Percentiles rank a stretch among this genome's conserved stretches.
phyloP scores from a whole-genome alignment of 2,888 invertebrate species.

The Molorchus minor region DNA sequence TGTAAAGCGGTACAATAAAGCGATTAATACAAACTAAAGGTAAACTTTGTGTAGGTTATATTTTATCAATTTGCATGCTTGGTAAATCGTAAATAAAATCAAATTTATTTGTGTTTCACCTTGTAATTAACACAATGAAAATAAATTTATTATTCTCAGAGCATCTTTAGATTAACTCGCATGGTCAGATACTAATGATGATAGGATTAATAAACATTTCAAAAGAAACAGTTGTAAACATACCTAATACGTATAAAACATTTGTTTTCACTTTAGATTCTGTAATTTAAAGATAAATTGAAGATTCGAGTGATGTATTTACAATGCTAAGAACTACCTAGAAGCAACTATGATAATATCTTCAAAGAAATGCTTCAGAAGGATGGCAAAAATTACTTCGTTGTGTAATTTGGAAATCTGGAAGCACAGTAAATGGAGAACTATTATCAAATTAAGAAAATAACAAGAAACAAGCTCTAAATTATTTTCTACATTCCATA shows the following conservation, averaged over 20 bases:
- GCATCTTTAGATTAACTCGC: constrained; percentile 20
- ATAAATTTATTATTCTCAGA: constrained; percentile 34
- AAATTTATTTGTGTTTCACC: constrained; percentile 48
- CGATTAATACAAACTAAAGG: background rate
- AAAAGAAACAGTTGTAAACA: constrained; percentile 14
- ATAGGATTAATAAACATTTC: constrained; percentile 25
- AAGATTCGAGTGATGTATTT: constrained; percentile 53
- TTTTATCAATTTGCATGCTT: constrained; percentile 37
- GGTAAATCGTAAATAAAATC: constrained; percentile 35
- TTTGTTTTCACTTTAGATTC: constrained; percentile 20
- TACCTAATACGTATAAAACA: background rate
- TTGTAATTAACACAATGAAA: constrained; percentile 36
- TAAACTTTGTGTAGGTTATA: constrained; percentile 30
- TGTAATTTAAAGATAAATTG: constrained; percentile 14
- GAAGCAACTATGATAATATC: constrained; percentile 46
- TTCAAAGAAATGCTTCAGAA: constrained; percentile 38
- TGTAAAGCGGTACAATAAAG: too few relatives aligned
- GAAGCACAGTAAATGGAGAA: constrained; percentile 85
- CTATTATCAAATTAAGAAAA: constrained; percentile 63
- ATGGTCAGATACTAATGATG: constrained; percentile 28
- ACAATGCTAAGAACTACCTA: constrained; percentile 41
- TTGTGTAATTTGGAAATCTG: constrained; percentile 70
- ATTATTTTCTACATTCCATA: constrained; percentile 37
- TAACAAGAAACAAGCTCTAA: constrained; percentile 43
- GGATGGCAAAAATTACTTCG: constrained; percentile 46